phyloP scores from a whole-genome alignment of 1,140 invertebrate species.

The Bombus cullumanus region DNA sequence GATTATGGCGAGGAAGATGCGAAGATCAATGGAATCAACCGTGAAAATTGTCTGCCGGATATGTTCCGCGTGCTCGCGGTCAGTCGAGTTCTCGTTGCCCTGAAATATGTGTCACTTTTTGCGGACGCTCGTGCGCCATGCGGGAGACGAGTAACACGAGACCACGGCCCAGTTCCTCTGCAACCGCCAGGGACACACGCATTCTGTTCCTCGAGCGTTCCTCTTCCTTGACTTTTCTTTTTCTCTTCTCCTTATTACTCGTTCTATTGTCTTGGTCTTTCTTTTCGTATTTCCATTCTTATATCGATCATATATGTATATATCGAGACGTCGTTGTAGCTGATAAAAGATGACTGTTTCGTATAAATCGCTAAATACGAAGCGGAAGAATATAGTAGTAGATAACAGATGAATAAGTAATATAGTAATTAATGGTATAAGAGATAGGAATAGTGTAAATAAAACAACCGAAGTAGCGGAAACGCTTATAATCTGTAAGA shows the following conservation, averaged over 20 bases:
- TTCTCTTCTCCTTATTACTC: background rate
- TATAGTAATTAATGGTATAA: no score
- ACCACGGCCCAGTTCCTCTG: constrained; percentile 64
- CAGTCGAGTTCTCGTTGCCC: constrained; percentile 49
- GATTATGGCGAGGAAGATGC: no score
- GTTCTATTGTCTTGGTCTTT: background rate
- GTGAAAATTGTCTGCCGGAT: constrained; percentile 36
- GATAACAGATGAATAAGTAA: background rate
- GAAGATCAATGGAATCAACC: background rate
- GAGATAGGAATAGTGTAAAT: no score
- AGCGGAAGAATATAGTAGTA: background rate
- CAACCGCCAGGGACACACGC: constrained; percentile 32
- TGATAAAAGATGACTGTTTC: no score
- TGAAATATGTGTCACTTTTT: constrained; percentile 71
- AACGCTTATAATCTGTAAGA: no score
- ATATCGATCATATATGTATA: no score
- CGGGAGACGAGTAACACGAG: constrained; percentile 64
- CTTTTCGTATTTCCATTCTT: background rate
- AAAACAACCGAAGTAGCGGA: no score
- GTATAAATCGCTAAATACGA: no score
- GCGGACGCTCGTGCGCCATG: constrained; percentile 42
- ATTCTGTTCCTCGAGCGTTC: background rate
- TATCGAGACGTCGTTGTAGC: no score
- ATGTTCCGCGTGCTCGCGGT: constrained; percentile 46
- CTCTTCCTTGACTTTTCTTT: background rate